Percentiles rank a stretch among this genome's conserved stretches.
These are phyloP conservation scores for Ursus arctos DNA, from an alignment of 2,113 vertebrate species.

Conservation along the genomic window DNA sequence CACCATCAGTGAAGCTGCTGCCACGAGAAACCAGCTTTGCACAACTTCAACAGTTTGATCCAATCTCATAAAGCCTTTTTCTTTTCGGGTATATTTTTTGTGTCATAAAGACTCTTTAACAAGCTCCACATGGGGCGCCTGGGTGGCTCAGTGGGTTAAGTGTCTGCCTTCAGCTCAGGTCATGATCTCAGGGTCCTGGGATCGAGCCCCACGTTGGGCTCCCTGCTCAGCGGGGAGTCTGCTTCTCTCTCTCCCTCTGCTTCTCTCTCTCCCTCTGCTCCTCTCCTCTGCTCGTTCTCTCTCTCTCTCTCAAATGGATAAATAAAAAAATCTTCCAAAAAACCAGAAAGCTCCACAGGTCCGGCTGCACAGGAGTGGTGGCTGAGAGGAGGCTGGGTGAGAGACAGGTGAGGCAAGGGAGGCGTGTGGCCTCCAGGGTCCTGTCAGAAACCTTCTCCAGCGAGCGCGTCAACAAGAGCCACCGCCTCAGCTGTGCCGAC, in stretches of 20 bases:
- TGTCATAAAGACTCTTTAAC: background rate
- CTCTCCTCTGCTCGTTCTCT: too few relatives aligned
- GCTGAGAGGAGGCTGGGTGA: background rate
- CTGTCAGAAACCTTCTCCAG: background rate
- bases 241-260: too few relatives aligned
- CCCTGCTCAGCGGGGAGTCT: too few relatives aligned
- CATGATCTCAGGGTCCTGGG: too few relatives aligned
- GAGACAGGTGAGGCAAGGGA: background rate
- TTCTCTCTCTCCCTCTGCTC: too few relatives aligned
- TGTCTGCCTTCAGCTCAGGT: too few relatives aligned
- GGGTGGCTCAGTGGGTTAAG: too few relatives aligned
- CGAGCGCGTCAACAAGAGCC: background rate
- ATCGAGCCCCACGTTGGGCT: too few relatives aligned
- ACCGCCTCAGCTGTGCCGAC: rapidly evolving
- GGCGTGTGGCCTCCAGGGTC: background rate
- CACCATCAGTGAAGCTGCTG: background rate
- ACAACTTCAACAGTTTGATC: background rate
- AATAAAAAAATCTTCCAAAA: too few relatives aligned
- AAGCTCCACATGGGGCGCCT: background rate
- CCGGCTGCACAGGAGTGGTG: background rate
- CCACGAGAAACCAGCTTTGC: background rate
- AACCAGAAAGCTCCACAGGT: background rate
- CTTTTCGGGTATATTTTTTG: background rate
- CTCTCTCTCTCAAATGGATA: too few relatives aligned
- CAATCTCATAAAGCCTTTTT: background rate